Evolutionary conservation across 2,888 invertebrate genomes (phyloP).

Genomic region (Lymantria monacha): DNA sequence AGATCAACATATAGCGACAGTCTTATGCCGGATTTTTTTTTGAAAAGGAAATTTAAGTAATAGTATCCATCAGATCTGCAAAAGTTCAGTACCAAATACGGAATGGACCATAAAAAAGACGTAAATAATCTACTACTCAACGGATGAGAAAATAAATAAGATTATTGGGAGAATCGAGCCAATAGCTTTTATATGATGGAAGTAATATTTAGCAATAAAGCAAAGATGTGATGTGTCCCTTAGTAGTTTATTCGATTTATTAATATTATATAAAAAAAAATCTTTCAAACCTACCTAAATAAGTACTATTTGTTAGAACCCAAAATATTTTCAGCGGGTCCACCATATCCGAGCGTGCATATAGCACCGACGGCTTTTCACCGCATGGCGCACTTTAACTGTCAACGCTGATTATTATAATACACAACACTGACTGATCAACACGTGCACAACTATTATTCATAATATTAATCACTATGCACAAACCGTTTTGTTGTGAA

Average conservation of each 20-base stretch:
- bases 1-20: no score
- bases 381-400: constrained; percentile 71
- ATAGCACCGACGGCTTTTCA: constrained; percentile 63
- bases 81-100: constrained; percentile 32
- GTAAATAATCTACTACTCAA: constrained; percentile 51
- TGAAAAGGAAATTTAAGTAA: constrained; percentile 19
- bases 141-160: constrained; percentile 49
- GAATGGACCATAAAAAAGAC: constrained; percentile 57
- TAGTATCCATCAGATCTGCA: constrained; percentile 39
- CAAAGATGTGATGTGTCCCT: constrained; percentile 12
- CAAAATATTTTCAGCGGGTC: constrained; percentile 92
- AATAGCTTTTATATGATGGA: constrained; percentile 31
- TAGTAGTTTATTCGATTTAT: constrained; percentile 9
- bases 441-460: constrained; percentile 37
- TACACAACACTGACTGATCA: constrained; percentile 36
- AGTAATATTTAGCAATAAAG: constrained; percentile 28
- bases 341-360: constrained; percentile 84
- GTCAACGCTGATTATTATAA: constrained; percentile 50
- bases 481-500: constrained; percentile 39
- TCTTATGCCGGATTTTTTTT: neutral
- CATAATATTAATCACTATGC: constrained; percentile 49
- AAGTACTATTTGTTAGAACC: constrained; percentile 92
- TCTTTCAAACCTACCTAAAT: constrained; percentile 87
- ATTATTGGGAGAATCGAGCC: constrained; percentile 34
- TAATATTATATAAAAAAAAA: neutral